These are phyloP conservation scores for Molothrus aeneus DNA, from an alignment of 2,797 vertebrate species.

Conservation along the genomic window DNA sequence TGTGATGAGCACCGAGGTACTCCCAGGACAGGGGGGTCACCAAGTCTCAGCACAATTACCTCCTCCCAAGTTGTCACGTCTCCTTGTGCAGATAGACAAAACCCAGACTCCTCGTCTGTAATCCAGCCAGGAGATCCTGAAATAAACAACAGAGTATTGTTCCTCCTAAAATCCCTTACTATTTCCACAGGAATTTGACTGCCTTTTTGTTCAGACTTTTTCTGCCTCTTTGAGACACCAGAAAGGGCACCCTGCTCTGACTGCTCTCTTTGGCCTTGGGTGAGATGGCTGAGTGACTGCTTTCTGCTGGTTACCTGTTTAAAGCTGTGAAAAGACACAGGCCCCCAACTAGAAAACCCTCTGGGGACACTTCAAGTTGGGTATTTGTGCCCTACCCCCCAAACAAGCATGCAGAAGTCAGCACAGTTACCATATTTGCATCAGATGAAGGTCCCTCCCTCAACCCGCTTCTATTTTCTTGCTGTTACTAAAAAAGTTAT, in stretches of 20 bases:
- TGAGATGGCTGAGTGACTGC: not conserved
- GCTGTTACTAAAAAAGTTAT: not conserved
- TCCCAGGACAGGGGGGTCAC: not conserved
- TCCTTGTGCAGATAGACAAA: not conserved
- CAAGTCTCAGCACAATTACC: not conserved
- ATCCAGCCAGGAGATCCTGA: not conserved
- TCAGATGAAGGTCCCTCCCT: not conserved
- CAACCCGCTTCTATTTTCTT: not conserved
- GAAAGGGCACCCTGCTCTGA: not conserved
- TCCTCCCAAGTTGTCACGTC: not conserved
- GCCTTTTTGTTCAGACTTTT: not conserved
- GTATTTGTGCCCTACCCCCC: not conserved
- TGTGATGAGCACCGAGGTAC: not conserved
- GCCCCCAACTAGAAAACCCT: fast-evolving
- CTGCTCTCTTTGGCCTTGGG: not conserved
- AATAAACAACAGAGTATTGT: not conserved
- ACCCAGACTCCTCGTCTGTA: not conserved
- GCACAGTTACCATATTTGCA: not conserved
- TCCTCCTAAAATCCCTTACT: not conserved
- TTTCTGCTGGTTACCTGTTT: not conserved
- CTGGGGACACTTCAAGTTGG: fast-evolving
- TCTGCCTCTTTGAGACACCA: not conserved
- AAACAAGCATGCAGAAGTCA: not conserved
- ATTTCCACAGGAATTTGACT: not conserved
- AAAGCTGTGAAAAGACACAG: not conserved